Base-by-base conservation (phyloP, 2,888 invertebrate species). In the Hirtodrosophila duncani region DNA sequence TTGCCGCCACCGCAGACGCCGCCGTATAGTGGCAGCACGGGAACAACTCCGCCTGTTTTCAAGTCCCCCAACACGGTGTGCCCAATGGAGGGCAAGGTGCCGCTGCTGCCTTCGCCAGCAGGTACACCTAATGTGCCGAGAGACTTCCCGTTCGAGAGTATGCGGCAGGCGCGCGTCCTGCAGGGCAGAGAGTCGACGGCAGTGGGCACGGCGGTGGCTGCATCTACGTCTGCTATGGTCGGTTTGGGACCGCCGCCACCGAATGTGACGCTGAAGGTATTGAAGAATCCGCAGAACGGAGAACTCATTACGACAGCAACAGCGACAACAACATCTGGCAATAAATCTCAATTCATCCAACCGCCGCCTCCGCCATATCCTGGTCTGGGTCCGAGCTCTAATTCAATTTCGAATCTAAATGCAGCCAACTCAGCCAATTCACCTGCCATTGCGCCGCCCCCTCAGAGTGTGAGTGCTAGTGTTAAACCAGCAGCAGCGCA, bases 21-120 rank as follows among this genome's bases (percentile, higher is more conserved):
- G 24, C 63, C n/a, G n/a, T n/a, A n/a, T n/a, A n/a, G n/a, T n/a
- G n/a, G n/a, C n/a, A n/a, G n/a, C n/a, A n/a, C 58, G 30, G 61
- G 43, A 13, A 60, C 65, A 9, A 71, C 67, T 8, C 79, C 82
- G 43, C 79, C 83, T 18, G 77, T 86, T 30, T 92, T 92, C 86
- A 92, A 92, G 75, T 93, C 93, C 52, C 96, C 96, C 31, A 96
- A 96, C 88, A 95, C 95, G 60, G 94, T 96, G 62, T 95, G 95
- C 65, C 94, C 95, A 2, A 91, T 92, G 89, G 94, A 94, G 83
- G 92, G 92, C 71, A 93, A 93, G 87, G 89, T 89, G 52, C 87
- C 85, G 27, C 87, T 89, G 75, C 88, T 90, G 70, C 88, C 88
- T 68, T 55, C 81, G 9, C 89, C 88, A 85, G 90, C 67, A 13